Base-by-base conservation (phyloP, 1,140 invertebrate species). In the Heliconius himera region DNA sequence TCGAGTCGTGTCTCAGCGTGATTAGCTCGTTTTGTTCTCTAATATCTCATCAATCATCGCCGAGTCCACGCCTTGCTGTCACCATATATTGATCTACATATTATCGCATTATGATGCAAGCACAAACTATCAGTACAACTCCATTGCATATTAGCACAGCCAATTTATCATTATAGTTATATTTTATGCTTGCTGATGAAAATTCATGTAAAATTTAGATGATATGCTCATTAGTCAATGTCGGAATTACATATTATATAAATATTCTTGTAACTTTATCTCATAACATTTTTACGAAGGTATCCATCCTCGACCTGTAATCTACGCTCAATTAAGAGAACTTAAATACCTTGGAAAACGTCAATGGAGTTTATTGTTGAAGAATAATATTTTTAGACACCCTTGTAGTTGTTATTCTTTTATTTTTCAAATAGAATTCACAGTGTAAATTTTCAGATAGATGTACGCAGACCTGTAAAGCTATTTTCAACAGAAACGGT, bases 321-420 rank as follows among this genome's bases (percentile, higher is more conserved):
- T 79, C 78, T 79, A 84, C 83, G 83, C 82, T 84, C 85, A 84
- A 86, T 82, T 81, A 73, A 81, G 70, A 79, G 60, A 79, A 78
- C 77, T 73, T 83, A 81, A 83, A 72, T 60, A 81, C 54, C 70
- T 83, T 83, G 73, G 3, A 70, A 81, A 74, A 84, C 76, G 76
- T 76, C 78, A 80, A 78, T 84, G 56, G 73, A 82, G 72, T 88
- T 85, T 91, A 89, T 83, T 85, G 88, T 91, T 89, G 87, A 85
- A 89, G 83, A 88, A 88, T 81, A 86, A 93, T 94, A 94, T 94
- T 94, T 94, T 93, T 94, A 92, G 91, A 87, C 86, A 85, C 87
- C 87, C 88, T 93, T 94, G 90, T 92, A 92, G 88, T 87, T 86
- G 81, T 87, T 87, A 79, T 88, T 85, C 82, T 84, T 88, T 91